phyloP scores from a whole-genome alignment of 2,888 invertebrate genomes.

The Diarsia mendica region DNA sequence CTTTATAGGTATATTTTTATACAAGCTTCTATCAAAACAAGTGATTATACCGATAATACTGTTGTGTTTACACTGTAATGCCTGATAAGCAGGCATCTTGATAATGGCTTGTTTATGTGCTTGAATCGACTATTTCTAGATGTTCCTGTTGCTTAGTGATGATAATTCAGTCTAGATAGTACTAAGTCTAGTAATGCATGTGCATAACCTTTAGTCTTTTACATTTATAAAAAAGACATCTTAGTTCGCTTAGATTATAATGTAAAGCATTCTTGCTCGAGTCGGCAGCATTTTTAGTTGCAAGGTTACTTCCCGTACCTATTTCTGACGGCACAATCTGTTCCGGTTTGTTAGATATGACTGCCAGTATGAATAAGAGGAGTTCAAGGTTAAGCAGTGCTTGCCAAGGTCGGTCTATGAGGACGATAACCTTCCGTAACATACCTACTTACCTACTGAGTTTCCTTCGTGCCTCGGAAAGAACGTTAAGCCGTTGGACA shows the following conservation, averaged over 20 bases:
- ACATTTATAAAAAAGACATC: constrained; percentile 28
- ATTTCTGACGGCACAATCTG: background rate
- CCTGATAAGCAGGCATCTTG: constrained; percentile 30
- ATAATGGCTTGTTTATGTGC: constrained; percentile 30
- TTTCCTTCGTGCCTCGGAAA: background rate
- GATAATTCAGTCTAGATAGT: constrained; percentile 28
- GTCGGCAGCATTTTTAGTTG: constrained; percentile 13
- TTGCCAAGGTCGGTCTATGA: background rate
- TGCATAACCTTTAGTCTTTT: constrained; percentile 16
- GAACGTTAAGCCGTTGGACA: background rate
- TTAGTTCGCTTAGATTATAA: background rate
- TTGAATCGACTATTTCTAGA: constrained; percentile 30
- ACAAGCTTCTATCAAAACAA: constrained; percentile 10
- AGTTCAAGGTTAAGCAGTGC: background rate
- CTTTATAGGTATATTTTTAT: constrained; percentile 8
- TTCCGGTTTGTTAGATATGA: constrained; percentile 4
- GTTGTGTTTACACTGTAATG: constrained; percentile 16
- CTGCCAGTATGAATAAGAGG: background rate
- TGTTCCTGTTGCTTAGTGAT: constrained; percentile 22
- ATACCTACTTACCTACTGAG: too few species aligned
- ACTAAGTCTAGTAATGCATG: background rate
- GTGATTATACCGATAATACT: constrained; percentile 16
- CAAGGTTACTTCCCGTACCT: constrained; percentile 26
- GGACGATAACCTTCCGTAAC: background rate
- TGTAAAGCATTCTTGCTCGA: background rate